Percentiles rank a stretch among this genome's conserved stretches.
Evolutionary conservation across 2,888 invertebrate species (phyloP).

Genomic region (Phyto melanocephala): DNA sequence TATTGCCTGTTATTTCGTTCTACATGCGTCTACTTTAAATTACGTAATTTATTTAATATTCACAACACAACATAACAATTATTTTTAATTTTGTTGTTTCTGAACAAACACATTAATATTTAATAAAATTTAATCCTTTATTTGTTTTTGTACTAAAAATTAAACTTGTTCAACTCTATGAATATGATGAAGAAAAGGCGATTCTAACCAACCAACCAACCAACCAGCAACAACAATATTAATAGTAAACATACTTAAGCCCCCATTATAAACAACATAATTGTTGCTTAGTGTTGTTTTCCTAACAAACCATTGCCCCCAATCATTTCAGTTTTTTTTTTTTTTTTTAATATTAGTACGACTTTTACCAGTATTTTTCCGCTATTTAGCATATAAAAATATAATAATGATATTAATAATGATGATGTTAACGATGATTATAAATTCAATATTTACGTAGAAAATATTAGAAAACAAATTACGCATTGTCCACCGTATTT

Average conservation of each 20-base stretch:
- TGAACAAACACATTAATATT: constrained; percentile 6
- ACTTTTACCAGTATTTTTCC: constrained; percentile 17
- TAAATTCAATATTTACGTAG: constrained; percentile 53
- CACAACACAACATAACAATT: too few species aligned
- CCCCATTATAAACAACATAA: constrained; percentile 30
- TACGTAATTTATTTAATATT: too few species aligned
- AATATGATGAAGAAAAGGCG: background rate
- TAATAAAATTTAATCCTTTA: constrained; percentile 20
- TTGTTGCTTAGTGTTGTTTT: background rate
- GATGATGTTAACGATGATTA: constrained; percentile 42
- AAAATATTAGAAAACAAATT: constrained; percentile 46
- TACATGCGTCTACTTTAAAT: too few species aligned
- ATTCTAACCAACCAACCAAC: background rate
- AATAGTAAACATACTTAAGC: constrained; percentile 2
- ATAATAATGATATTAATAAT: constrained; percentile 36
- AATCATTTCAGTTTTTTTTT: too few species aligned
- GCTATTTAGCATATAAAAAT: constrained; percentile 33
- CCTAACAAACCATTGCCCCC: background rate
- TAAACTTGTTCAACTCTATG: background rate
- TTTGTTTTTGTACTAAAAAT: background rate
- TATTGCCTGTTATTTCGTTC: too few species aligned
- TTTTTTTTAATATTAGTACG: background rate
- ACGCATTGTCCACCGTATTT: constrained; percentile 62
- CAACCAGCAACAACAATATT: background rate
- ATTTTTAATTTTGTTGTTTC: background rate